phyloP scores from a whole-genome alignment of 2,888 invertebrate species.

The Tineola bisselliella region DNA sequence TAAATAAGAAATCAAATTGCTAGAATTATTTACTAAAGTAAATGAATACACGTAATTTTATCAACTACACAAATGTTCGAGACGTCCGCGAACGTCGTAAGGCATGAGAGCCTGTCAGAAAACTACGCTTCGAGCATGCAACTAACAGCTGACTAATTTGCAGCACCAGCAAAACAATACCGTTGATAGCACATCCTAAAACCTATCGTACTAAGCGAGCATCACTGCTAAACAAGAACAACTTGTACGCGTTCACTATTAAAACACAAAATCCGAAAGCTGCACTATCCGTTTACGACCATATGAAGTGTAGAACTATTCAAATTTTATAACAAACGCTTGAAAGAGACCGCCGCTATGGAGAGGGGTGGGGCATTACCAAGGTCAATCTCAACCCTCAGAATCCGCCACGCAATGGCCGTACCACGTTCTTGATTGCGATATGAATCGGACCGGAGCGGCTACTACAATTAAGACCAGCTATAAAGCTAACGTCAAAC shows the following conservation, averaged over 20 bases:
- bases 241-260: conserved; percentile 24
- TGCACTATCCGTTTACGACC: conserved; percentile 44
- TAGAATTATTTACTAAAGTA: no score
- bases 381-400: conserved; percentile 49
- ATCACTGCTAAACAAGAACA: conserved; percentile 25
- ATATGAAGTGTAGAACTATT: conserved; percentile 51
- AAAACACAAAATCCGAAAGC: conserved; percentile 15
- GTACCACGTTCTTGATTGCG: conserved; percentile 8
- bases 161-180: conserved; percentile 55
- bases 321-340: conserved; percentile 47
- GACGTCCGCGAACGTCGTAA: conserved; percentile 3
- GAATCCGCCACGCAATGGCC: conserved; percentile 35
- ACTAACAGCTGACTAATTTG: conserved; percentile 58
- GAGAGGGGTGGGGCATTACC: conserved; percentile 31
- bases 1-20: no score
- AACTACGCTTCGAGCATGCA: conserved; percentile 40
- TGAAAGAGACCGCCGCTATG: conserved; percentile 25
- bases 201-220: neutral
- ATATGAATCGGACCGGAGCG: neutral
- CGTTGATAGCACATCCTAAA: conserved; percentile 15
- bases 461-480: conserved; percentile 37
- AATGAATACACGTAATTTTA: neutral
- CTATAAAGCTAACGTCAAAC: conserved; percentile 41
- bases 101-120: conserved; percentile 26
- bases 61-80: neutral